Evolutionary conservation across 2,113 vertebrate species (phyloP).

Genomic region (Mormyrus iriodes): DNA sequence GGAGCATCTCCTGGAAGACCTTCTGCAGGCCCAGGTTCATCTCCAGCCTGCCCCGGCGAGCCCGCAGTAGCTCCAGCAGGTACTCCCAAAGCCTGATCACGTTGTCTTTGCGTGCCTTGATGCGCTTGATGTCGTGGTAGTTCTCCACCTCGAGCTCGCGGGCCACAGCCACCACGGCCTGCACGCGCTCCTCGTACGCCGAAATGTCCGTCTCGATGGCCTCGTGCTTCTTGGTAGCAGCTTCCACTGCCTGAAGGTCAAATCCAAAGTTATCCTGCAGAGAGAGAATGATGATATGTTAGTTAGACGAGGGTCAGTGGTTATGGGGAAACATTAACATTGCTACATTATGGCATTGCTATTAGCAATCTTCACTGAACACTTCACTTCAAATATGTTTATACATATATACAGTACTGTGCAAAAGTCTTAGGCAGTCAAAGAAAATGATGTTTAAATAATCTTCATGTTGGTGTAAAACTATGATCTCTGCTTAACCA

Average conservation of each 20-base stretch:
- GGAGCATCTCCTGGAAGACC: conserved; percentile 96
- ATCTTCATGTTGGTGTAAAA: not conserved
- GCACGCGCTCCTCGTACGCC: conserved; percentile 87
- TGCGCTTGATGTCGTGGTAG: conserved; percentile 90
- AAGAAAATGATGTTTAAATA: not conserved
- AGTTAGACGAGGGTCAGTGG: not conserved
- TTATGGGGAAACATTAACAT: not conserved
- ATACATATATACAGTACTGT: not conserved
- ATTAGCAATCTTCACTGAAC: no score
- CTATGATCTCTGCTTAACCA: not conserved
- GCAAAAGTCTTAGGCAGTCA: not conserved
- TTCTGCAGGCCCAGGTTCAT: conserved; percentile 89
- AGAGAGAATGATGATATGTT: not conserved
- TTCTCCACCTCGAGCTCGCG: conserved; percentile 82
- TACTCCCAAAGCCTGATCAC: conserved; percentile 96
- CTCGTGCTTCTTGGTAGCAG: conserved; percentile 91
- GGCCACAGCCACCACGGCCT: conserved; percentile 83
- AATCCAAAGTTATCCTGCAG: conserved; percentile 92
- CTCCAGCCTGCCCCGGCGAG: conserved; percentile 80
- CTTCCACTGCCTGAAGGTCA: conserved; percentile 95
- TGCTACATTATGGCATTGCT: not conserved
- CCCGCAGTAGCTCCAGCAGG: conserved; percentile 84
- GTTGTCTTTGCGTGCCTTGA: conserved; percentile 82
- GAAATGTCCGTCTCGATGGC: conserved; percentile 94
- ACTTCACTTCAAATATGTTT: not conserved